Conservation (phyloP, 37 sponge, comb jelly and placozoan genomes). For the Diacarnus erythraeanus region DNA sequence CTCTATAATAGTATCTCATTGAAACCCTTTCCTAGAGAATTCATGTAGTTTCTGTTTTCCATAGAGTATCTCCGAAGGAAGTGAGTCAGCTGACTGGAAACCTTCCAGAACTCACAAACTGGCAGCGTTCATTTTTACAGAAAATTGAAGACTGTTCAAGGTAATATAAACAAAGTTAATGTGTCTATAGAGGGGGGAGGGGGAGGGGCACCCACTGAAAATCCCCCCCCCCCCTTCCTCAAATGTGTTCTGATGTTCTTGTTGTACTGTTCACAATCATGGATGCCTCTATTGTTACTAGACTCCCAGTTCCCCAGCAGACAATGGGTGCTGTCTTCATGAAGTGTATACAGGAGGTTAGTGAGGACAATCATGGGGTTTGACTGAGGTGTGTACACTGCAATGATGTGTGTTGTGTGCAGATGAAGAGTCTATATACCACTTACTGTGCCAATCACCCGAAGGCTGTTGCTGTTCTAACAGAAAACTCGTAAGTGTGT, state of each 20-base stretch:
- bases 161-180: constrained; percentile 12
- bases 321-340: constrained; percentile 57
- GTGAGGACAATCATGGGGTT: not conserved
- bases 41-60: too few relatives aligned
- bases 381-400: too few relatives aligned
- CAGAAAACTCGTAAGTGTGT: constrained; percentile 92
- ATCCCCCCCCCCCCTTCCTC: too few relatives aligned
- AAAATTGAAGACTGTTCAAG: constrained; percentile 52
- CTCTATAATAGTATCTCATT: too few relatives aligned
- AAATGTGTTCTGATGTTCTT: too few relatives aligned
- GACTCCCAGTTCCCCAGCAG: constrained; percentile 48
- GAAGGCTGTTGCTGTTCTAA: constrained; percentile 84
- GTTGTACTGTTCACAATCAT: too few relatives aligned
- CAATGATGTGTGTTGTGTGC: too few relatives aligned
- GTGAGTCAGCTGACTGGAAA: constrained; percentile 63
- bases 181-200: not conserved
- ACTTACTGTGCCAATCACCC: constrained; percentile 86
- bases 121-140: constrained; percentile 63
- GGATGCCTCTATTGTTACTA: too few relatives aligned
- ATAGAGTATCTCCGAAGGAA: constrained; percentile 38
- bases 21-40: too few relatives aligned
- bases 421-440: constrained; percentile 73
- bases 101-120: constrained; percentile 52
- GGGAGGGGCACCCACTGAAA: too few relatives aligned
- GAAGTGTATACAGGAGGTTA: constrained; percentile 47